These are phyloP conservation scores for Microctonus brassicae DNA, from an alignment of 2,888 invertebrate species.

Conservation along the genomic window DNA sequence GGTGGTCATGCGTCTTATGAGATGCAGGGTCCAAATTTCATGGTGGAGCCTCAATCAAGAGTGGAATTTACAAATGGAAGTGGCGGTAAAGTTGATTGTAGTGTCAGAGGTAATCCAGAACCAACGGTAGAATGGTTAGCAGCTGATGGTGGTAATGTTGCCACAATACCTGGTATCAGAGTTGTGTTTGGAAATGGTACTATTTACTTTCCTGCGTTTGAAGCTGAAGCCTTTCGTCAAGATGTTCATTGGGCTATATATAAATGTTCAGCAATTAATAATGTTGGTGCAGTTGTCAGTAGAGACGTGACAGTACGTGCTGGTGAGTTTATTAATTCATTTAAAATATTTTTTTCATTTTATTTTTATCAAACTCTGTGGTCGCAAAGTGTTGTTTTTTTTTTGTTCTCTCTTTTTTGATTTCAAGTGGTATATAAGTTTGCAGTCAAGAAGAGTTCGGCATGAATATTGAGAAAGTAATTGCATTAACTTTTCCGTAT, in stretches of 20 bases:
- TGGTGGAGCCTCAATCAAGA: constrained; percentile 71
- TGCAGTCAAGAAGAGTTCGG: background rate
- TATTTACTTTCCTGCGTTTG: constrained; percentile 73
- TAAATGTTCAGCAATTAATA: constrained; percentile 73
- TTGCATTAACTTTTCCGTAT: constrained; percentile 17
- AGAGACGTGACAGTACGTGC: constrained; percentile 90
- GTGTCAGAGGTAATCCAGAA: constrained; percentile 72
- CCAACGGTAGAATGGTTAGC: constrained; percentile 73
- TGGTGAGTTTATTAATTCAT: constrained; percentile 74
- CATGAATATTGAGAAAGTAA: constrained; percentile 26
- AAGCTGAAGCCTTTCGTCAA: constrained; percentile 73
- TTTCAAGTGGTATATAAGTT: background rate
- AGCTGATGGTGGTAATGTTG: constrained; percentile 71
- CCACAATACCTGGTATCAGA: constrained; percentile 71
- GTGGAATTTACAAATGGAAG: constrained; percentile 73
- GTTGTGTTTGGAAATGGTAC: constrained; percentile 73
- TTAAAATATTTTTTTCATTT: background rate
- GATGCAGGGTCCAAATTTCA: constrained; percentile 73
- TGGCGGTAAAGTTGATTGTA: constrained; percentile 72
- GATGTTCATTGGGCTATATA: constrained; percentile 74
- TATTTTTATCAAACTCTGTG: too few species aligned
- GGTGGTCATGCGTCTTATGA: constrained; percentile 71
- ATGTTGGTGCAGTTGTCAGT: constrained; percentile 84
- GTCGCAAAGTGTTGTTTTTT: too few species aligned
- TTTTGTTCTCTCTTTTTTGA: background rate